Conservation (phyloP, 2,888 invertebrate genomes). For the Ennomos fuscantarius region DNA sequence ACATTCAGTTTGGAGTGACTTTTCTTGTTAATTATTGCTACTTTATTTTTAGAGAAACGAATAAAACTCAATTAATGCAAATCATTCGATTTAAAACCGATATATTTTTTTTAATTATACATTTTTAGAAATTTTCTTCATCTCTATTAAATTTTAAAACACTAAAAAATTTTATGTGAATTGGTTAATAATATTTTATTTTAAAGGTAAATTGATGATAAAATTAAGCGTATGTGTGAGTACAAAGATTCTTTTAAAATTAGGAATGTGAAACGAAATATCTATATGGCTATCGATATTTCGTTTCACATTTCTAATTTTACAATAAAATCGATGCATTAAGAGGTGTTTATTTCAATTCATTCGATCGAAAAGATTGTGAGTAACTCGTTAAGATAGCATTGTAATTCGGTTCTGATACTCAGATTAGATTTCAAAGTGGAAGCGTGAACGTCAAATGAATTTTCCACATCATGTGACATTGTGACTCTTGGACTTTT, state of each 20-base stretch:
- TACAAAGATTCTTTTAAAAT: conserved; percentile 23
- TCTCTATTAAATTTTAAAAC: conserved; percentile 9
- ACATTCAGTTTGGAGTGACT: conserved; percentile 5
- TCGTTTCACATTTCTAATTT: too few species aligned
- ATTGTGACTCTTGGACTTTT: conserved; percentile 37
- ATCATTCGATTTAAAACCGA: conserved; percentile 23
- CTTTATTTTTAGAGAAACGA: neutral
- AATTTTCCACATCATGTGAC: conserved; percentile 45
- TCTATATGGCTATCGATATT: conserved; percentile 36
- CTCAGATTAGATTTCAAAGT: conserved; percentile 47
- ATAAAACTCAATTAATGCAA: too few species aligned
- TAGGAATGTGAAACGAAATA: conserved; percentile 32
- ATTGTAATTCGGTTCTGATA: conserved; percentile 45
- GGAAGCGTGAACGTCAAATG: conserved; percentile 50
- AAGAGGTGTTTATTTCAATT: conserved; percentile 45
- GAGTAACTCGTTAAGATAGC: conserved; percentile 43
- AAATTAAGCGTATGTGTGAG: neutral
- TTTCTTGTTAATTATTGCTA: conserved; percentile 2
- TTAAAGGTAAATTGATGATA: conserved; percentile 8
- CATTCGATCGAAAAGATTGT: conserved; percentile 51
- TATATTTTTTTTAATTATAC: conserved; percentile 16
- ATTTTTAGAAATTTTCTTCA: conserved; percentile 12
- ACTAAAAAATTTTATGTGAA: conserved; percentile 8
- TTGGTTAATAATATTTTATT: conserved; percentile 2
- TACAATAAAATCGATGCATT: conserved; percentile 36